Evolutionary conservation across 2,888 invertebrate species (phyloP), one percentile per base, ranked within the genome.

Genomic region (Drosophila setosimentum): DNA sequence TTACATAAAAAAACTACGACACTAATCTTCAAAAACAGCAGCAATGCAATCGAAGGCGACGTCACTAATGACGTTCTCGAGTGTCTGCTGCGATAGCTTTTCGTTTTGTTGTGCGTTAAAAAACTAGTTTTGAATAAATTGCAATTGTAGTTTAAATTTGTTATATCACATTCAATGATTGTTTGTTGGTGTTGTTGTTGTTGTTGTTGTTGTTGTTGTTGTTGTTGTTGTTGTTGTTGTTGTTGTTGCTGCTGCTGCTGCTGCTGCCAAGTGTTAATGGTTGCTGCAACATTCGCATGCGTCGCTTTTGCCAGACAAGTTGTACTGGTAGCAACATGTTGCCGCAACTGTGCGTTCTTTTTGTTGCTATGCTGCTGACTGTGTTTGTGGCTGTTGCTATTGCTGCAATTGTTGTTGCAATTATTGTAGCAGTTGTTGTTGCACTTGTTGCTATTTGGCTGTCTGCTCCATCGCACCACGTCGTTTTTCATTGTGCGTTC

Each of bases 401-500:
- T 40, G 58, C 45, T 70, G 65, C 50, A 66, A 54, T 18, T 32
- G 13, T 35, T 69, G 60, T 4, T 70, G 55, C 42, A 70, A 61
- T 30, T 75, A 53, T 54, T 62, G 65, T 33, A 59, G 55, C 29
- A 40, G 10, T n/a, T 40, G 40, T 62, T 69, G 33, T 21, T 72
- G 35, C 62, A 78, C 53, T 32, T 80, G 64, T 72, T 83, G 72
- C 74, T 82, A 68, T 75, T 88, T 79, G 76, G 79, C 73, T 80
- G 80, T 61, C 78, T 73, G 73, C 80, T 90, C 93, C 93, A 93
- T 91, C 92, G 93, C 78, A 93, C 92, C 71, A 92, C 93, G 91
- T 93, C 93, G 92, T 92, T 92, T 90, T 89, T 92, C 93, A 93
- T 93, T 91, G 88, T 92, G 84, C 88, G 85, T 88, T 74, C 69